A percentile compares a stretch with the other conserved stretches of the same genome.
Evolutionary conservation across 2,113 vertebrate genomes (phyloP).

Genomic region (Xiphophorus maculatus): DNA sequence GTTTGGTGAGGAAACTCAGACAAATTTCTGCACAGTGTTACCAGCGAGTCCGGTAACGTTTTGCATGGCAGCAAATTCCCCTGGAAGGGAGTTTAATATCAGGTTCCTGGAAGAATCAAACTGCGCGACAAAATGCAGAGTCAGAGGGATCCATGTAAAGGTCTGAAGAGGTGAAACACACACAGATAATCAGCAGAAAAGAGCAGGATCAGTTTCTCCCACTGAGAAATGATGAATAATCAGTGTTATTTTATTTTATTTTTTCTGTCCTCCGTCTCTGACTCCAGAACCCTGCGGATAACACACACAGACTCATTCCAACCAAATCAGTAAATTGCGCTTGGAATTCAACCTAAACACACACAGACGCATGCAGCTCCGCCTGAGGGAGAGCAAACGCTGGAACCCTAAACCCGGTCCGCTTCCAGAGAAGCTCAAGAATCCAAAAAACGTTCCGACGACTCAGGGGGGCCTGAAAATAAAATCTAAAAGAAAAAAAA

Average conservation of each 20-base stretch:
- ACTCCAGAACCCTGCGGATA: constrained; percentile 55
- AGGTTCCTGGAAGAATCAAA: constrained; percentile 30
- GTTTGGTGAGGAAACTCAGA: constrained; percentile 48
- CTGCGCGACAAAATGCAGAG: background rate
- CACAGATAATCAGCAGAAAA: constrained; percentile 27
- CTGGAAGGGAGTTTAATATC: constrained; percentile 13
- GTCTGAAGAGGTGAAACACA: constrained; percentile 30
- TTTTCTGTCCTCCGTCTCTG: constrained; percentile 10
- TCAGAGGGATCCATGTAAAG: background rate
- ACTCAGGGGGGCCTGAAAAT: constrained; percentile 35
- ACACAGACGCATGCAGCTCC: constrained; percentile 27
- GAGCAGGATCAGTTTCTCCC: constrained; percentile 35
- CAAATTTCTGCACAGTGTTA: constrained; percentile 15
- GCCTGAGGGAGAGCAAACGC: constrained; percentile 41
- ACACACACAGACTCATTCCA: constrained; percentile 60
- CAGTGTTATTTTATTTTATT: constrained; percentile 28
- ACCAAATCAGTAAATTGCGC: constrained; percentile 66
- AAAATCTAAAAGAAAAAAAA: background rate
- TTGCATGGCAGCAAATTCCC: constrained; percentile 33
- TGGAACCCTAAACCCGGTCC: constrained; percentile 56
- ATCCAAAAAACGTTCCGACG: constrained; percentile 68
- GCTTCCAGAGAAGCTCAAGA: constrained; percentile 59
- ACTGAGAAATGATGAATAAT: constrained; percentile 38
- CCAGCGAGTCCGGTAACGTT: constrained; percentile 3
- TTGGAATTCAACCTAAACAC: constrained; percentile 62